These are phyloP conservation scores for Tachyglossus aculeatus DNA, from an alignment of 2,797 vertebrate species.

Conservation along the genomic window DNA sequence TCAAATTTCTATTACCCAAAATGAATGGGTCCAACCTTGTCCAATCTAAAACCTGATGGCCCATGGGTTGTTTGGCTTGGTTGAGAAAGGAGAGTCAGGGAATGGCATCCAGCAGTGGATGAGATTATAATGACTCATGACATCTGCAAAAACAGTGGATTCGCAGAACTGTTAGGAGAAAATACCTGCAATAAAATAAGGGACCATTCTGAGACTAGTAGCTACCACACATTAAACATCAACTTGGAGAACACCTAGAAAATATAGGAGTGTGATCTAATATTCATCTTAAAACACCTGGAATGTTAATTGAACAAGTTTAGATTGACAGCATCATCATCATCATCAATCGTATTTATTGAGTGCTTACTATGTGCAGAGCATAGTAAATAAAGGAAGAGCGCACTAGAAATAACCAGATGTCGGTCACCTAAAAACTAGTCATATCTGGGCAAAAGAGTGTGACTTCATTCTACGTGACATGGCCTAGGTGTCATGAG, in stretches of 20 bases:
- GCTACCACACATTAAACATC: neutral
- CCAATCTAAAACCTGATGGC: conserved; percentile 39
- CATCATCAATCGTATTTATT: no score
- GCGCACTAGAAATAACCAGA: neutral
- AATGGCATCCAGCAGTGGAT: conserved; percentile 39
- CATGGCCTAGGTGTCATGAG: neutral
- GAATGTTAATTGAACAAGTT: neutral
- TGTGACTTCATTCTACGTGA: neutral
- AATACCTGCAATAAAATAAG: conserved; percentile 31
- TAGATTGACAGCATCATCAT: no score
- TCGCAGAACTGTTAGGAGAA: conserved; percentile 49
- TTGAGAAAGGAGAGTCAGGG: neutral
- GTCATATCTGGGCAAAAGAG: neutral
- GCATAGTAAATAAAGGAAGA: neutral
- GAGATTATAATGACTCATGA: conserved; percentile 45
- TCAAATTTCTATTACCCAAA: conserved; percentile 29
- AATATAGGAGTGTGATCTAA: no score
- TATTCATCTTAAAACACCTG: neutral
- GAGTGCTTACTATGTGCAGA: neutral
- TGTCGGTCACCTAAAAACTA: neutral
- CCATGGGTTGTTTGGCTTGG: conserved; percentile 51
- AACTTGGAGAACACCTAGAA: neutral
- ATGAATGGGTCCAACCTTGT: conserved; percentile 17
- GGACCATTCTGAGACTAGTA: conserved; percentile 18
- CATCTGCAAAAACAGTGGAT: conserved; percentile 32